Conservation (phyloP, 2,113 vertebrate species). For the Leptosomus discolor region DNA sequence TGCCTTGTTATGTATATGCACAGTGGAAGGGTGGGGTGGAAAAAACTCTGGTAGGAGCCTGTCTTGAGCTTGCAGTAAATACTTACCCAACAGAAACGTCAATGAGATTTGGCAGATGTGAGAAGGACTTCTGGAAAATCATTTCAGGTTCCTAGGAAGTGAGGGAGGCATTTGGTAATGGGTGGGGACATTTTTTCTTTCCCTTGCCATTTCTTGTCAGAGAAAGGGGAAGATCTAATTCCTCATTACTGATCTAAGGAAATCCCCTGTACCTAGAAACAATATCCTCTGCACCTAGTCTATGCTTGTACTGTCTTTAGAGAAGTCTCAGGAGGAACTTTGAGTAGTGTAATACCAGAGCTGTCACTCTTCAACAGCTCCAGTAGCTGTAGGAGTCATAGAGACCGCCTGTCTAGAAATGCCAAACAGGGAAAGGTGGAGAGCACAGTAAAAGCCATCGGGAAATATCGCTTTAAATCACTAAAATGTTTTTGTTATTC, state of each 20-base stretch:
- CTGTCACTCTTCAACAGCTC: background rate
- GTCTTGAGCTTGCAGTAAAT: conserved; percentile 52
- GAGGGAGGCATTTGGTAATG: conserved; percentile 23
- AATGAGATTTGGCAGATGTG: conserved; percentile 46
- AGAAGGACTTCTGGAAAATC: conserved; percentile 56
- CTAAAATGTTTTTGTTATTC: background rate
- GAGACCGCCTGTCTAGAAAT: background rate
- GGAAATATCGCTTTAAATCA: background rate
- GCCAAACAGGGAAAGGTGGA: background rate
- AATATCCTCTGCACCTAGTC: background rate
- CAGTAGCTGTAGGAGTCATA: background rate
- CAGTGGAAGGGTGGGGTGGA: conserved; percentile 55
- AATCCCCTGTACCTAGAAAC: background rate
- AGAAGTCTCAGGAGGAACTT: background rate
- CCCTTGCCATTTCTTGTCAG: conserved; percentile 8
- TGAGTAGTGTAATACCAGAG: background rate
- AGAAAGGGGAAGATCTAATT: conserved; percentile 20
- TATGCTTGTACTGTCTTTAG: background rate
- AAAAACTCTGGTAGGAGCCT: conserved; percentile 57
- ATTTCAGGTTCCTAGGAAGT: conserved; percentile 63
- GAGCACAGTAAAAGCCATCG: background rate
- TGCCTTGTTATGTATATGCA: conserved; percentile 47
- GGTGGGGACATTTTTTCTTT: conserved; percentile 34
- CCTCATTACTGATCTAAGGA: conserved; percentile 11
- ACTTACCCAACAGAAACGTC: conserved; percentile 46